phyloP scores from a whole-genome alignment of 2,113 vertebrate species.

The Phrynocephalus versicolor region DNA sequence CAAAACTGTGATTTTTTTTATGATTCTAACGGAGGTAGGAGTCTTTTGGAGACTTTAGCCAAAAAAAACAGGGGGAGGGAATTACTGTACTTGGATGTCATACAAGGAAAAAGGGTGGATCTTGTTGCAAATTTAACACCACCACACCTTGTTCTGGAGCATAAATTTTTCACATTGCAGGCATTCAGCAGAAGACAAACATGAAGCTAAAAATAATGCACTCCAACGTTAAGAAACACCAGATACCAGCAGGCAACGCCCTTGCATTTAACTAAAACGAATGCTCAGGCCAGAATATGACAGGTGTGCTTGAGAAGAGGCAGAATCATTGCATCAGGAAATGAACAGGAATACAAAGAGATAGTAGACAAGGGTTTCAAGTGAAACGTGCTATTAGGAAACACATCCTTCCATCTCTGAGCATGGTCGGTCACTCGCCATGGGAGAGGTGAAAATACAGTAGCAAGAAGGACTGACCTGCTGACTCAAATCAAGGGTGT shows the following conservation, averaged over 20 bases:
- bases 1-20: background rate
- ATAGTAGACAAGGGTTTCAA: background rate
- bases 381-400: background rate
- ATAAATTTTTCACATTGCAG: constrained; percentile 45
- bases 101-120: background rate
- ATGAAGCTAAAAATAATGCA: constrained; percentile 51
- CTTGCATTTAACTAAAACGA: background rate
- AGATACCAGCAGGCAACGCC: background rate
- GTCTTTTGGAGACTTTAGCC: accelerated
- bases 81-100: background rate
- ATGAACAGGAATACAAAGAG: background rate
- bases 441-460: background rate
- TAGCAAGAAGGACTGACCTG: too few relatives aligned
- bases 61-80: background rate
- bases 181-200: constrained; percentile 48
- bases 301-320: background rate
- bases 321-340: background rate
- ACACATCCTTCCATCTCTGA: accelerated
- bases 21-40: accelerated
- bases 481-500: too few relatives aligned
- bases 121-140: constrained; percentile 8
- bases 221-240: background rate
- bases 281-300: background rate
- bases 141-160: constrained; percentile 42
- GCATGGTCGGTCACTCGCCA: too few relatives aligned